A percentile compares a stretch with the other conserved stretches of the same genome.
These are phyloP conservation scores for Paratilapia polleni DNA, from an alignment of 2,113 vertebrate genomes.

Conservation along the genomic window DNA sequence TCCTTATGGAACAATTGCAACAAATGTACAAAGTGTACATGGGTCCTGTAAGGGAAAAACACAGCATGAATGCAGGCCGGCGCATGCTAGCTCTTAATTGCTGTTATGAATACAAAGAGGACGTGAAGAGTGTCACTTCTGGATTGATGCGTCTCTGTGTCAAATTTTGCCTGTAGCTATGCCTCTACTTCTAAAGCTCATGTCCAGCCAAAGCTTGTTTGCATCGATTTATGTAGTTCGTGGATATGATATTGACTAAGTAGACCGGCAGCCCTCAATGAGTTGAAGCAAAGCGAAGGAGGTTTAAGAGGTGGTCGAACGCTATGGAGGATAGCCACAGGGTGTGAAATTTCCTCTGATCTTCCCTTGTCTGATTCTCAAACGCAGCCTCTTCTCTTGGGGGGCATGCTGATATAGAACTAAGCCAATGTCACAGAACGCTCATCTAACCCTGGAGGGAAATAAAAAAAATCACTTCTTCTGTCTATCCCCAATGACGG, in stretches of 20 bases:
- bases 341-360: conserved; percentile 83
- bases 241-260: conserved; percentile 78
- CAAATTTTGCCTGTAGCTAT: conserved; percentile 62
- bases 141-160: conserved; percentile 64
- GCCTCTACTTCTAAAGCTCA: conserved; percentile 65
- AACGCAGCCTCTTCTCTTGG: conserved; percentile 79
- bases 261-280: conserved; percentile 66
- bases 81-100: conserved; percentile 42
- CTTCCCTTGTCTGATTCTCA: conserved; percentile 80
- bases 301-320: conserved; percentile 78
- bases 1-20: conserved; percentile 22
- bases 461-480: conserved; percentile 62
- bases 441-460: conserved; percentile 73
- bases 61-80: not conserved
- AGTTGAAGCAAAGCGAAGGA: conserved; percentile 66
- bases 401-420: conserved; percentile 75
- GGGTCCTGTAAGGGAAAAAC: conserved; percentile 1
- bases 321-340: conserved; percentile 80
- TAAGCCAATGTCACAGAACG: conserved; percentile 82
- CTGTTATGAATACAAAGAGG: conserved; percentile 51
- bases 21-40: conserved; percentile 8
- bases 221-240: conserved; percentile 79
- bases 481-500: conserved; percentile 59
- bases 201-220: conserved; percentile 69
- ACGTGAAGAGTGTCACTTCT: conserved; percentile 54